These are phyloP conservation scores for Etia nguti DNA, from an alignment of 2,113 vertebrate genomes.

Conservation along the genomic window DNA sequence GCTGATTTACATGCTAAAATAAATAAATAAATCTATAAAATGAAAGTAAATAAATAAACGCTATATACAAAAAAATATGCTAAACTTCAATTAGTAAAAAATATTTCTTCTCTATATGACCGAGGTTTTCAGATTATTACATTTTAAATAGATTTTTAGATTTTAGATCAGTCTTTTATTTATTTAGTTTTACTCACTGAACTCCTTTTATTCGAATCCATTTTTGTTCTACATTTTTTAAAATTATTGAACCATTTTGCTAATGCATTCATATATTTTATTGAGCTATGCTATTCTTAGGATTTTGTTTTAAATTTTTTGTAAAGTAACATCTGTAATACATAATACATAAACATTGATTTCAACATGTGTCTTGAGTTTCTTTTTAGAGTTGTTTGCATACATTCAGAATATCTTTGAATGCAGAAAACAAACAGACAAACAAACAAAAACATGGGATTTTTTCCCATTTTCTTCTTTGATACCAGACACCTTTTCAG, in stretches of 20 bases:
- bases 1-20: background rate
- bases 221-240: background rate
- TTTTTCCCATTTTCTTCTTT: background rate
- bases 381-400: background rate
- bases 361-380: background rate
- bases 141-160: background rate
- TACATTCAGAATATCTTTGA: background rate
- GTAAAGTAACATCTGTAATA: background rate
- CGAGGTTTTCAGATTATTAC: background rate
- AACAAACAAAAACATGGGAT: rapidly evolving
- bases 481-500: background rate
- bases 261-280: background rate
- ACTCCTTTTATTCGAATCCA: background rate
- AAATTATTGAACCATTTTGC: background rate
- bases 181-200: background rate
- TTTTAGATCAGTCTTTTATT: background rate
- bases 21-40: background rate
- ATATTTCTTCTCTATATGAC: background rate
- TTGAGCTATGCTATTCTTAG: background rate
- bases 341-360: background rate
- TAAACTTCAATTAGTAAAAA: background rate
- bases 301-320: rapidly evolving
- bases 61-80: background rate
- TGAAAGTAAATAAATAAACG: background rate
- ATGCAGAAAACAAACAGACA: background rate